Evolutionary conservation across 1,140 invertebrate species (phyloP), one percentile per base, ranked within the genome.

Genomic region (Hyposmocoma kahamanoa): DNA sequence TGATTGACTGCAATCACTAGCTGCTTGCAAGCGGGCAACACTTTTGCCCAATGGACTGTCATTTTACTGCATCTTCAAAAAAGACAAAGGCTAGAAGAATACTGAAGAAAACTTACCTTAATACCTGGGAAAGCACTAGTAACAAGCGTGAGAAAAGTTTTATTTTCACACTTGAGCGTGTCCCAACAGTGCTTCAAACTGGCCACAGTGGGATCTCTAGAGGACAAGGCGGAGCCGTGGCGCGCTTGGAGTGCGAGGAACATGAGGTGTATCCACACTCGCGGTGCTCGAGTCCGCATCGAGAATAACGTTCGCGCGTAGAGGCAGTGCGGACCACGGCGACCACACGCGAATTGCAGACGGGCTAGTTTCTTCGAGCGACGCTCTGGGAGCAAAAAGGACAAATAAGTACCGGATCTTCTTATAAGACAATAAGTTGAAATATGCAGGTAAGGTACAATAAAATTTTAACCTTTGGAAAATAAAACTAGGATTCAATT

Each of bases 251-350:
- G 89, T 51, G 95, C 94, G 28, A 98, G 89, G 84, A 98, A 97
- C 95, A 98, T 98, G 13, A 98, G 88, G 88, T 98, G 96, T 53
- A 98, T 95, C 96, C 96, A 98, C 42, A 94, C 92, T 58, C 94
- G 90, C 9, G 96, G 93, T 80, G 94, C 91, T 56, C 94, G 90
- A 32, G 96, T 97, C 67, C 95, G 91, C 89, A 97, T 91, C 1
- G 91, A 93, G 80, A 97, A 98, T 69, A 93, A 91, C 36, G 92
- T 92, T 65, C 92, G 91, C 43, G 91, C 91, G 87, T 96, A 98
- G n/a, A 98, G 88, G 81, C 96, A 98, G 83, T 97, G 93, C 51
- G 93, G 91, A 11, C 94, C 93, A 67, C 93, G 90, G 13, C 91
- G 91, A 72, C 95, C 94, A 87, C 96, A 98, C 36, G 92, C 92